A percentile compares a stretch with the other conserved stretches of the same genome.
Conservation (phyloP, 2,888 invertebrate species). For the Dasypogon diadema region DNA sequence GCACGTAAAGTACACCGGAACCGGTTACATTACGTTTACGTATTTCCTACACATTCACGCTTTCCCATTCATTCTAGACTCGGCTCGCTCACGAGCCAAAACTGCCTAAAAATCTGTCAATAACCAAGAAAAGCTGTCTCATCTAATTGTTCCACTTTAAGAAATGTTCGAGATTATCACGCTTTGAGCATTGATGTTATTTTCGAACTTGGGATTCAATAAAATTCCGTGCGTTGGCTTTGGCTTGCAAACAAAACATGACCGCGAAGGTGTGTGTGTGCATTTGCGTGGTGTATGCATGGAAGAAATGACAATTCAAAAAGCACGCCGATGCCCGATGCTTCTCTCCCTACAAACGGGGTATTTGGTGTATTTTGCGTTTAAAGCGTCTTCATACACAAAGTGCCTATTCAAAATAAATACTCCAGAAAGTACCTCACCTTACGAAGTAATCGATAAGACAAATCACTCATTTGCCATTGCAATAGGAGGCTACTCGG, state of each 20-base stretch:
- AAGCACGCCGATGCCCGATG: conserved; percentile 42
- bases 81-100: too few species aligned
- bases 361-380: too few species aligned
- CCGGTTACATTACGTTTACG: background rate
- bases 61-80: too few species aligned
- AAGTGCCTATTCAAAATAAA: too few species aligned
- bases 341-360: too few species aligned
- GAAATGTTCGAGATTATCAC: background rate
- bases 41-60: background rate
- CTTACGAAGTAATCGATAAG: too few species aligned
- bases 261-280: background rate
- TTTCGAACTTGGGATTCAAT: conserved; percentile 15
- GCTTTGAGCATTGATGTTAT: background rate
- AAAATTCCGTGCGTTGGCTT: conserved; percentile 16
- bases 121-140: background rate
- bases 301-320: conserved; percentile 41
- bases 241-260: conserved; percentile 37
- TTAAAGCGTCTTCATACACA: too few species aligned
- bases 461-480: too few species aligned
- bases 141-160: conserved; percentile 16
- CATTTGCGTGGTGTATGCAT: conserved; percentile 4
- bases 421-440: too few species aligned
- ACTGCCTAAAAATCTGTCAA: conserved; percentile 1
- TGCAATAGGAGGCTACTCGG: background rate
- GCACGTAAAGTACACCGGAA: background rate